phyloP scores from a whole-genome alignment of 2,888 invertebrate species.

The Aquatica leii region DNA sequence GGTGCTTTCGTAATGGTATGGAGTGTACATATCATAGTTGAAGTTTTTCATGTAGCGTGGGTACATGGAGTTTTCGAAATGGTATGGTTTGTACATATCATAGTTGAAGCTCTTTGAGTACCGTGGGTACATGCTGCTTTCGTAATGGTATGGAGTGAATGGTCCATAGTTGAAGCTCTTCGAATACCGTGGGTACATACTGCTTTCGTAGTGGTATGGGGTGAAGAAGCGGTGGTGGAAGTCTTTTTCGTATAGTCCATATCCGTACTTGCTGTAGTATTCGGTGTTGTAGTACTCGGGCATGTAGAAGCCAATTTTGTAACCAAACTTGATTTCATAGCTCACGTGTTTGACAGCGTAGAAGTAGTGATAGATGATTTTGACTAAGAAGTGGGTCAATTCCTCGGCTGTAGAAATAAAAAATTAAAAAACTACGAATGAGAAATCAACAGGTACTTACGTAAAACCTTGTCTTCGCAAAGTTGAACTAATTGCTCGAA shows the following conservation, averaged over 20 bases:
- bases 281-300: slow-evolving; percentile 11
- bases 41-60: too few relatives aligned
- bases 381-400: background rate
- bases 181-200: background rate
- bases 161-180: background rate
- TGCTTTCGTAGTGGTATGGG: background rate
- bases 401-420: background rate
- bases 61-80: too few relatives aligned
- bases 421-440: too few relatives aligned
- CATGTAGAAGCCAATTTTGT: slow-evolving; percentile 7
- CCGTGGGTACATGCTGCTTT: background rate
- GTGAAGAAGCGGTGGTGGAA: slow-evolving; percentile 6
- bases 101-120: background rate
- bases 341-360: slow-evolving; percentile 3
- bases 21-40: too few relatives aligned
- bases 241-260: slow-evolving; percentile 2
- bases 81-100: too few relatives aligned
- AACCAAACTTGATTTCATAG: slow-evolving; percentile 5
- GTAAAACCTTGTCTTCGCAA: background rate
- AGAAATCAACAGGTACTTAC: slow-evolving; percentile 7
- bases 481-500: slow-evolving; percentile 17
- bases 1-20: too few relatives aligned
- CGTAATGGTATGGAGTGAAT: slow-evolving; percentile 8
- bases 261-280: slow-evolving; percentile 7
- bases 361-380: slow-evolving; percentile 3